Base-by-base conservation (phyloP, 2,888 invertebrate species). In the Cryptocheilus praepositus region DNA sequence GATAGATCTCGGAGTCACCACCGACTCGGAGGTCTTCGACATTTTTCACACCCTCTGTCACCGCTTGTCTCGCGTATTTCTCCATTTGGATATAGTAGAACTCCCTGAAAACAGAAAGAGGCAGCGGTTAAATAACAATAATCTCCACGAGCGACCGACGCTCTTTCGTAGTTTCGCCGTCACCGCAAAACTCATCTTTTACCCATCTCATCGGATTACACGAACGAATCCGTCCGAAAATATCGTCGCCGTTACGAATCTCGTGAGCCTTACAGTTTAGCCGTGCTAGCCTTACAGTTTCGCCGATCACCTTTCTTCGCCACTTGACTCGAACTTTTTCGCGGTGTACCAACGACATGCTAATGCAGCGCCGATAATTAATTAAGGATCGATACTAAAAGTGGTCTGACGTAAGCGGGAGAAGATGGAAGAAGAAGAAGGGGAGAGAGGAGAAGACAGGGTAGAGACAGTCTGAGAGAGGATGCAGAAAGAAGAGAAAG, bases 41-140 rank as follows among this genome's bases (percentile, higher is more conserved):
- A 85, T 93, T 93, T 89, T 97, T 96, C 83, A 97, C 93, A 73
- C 99, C 99, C 91, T 99, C 99, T 82, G 97, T 96, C 85, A 99
- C 95, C 57, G 98, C 97, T 90, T 99, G 98, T 82, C 99, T 93
- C 74, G 99, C 99, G 91, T 98, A 99, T 90, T 99, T 99, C 92
- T 99, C 99, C 99, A 99, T 99, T 91, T 99, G 99, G 89, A 99
- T 99, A 92, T 99, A 99, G 93, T 98, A 99, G 92, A 99, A 99
- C 92, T 99, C 99, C 91, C 99, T 99, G 93, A 58, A 92, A 92
- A 54, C 51, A 44, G 1, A 46, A 55, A 21, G 16, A 62, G 57
- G 44, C 18, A 43, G 11, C 25, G 15, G 28, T 22, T 52, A 46
- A 43, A 13, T 36, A 3, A 36, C 36, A 7, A 11, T 5, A 36